phyloP scores from a whole-genome alignment of 2,888 invertebrate genomes.

The Perdita meconis region DNA sequence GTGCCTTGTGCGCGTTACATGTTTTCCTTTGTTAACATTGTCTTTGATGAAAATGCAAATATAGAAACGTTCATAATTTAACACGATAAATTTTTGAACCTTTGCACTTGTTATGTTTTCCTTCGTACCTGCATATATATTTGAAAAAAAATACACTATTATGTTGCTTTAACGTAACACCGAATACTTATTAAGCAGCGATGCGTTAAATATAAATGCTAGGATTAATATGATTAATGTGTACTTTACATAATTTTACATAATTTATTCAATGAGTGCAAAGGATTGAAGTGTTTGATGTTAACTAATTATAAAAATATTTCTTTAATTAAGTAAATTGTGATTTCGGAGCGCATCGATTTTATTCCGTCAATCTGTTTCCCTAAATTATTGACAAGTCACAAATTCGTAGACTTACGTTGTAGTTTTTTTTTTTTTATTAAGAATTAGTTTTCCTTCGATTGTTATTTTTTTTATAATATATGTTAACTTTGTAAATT shows the following conservation, averaged over 20 bases:
- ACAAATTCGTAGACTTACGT: neutral
- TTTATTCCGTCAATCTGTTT: too few relatives aligned
- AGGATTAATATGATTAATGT: constrained; percentile 23
- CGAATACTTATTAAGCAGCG: constrained; percentile 16
- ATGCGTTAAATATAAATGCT: constrained; percentile 9
- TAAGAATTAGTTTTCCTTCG: neutral
- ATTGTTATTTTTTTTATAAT: neutral
- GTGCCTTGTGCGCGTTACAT: constrained; percentile 52
- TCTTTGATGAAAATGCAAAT: constrained; percentile 20
- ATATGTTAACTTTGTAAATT: neutral
- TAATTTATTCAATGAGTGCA: constrained; percentile 31
- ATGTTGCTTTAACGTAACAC: constrained; percentile 13
- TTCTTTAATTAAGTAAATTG: constrained; percentile 5
- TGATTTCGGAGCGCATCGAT: constrained; percentile 2
- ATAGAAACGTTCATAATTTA: constrained; percentile 10
- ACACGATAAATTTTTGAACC: constrained; percentile 13
- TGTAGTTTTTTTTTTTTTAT: too few relatives aligned
- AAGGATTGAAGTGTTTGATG: constrained; percentile 29
- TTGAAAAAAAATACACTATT: neutral
- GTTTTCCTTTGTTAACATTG: too few relatives aligned
- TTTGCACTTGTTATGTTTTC: constrained; percentile 42
- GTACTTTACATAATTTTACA: constrained; percentile 9
- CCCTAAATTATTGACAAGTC: neutral
- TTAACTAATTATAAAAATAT: constrained; percentile 1
- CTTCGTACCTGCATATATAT: constrained; percentile 22